phyloP scores from a whole-genome alignment of 2,113 vertebrate genomes.

The Rhegmatorhina hoffmannsi region DNA sequence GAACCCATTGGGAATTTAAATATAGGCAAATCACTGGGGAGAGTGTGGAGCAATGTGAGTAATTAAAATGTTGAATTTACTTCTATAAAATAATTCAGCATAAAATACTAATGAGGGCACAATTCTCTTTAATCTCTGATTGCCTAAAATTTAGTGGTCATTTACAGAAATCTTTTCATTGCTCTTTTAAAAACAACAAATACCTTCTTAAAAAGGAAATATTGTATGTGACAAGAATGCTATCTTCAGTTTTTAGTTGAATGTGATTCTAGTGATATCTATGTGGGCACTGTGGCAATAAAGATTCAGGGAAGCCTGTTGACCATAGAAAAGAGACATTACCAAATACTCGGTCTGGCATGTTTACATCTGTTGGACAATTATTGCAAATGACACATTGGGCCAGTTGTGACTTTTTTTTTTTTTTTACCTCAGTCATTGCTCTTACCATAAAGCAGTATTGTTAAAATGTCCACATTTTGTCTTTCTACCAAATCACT shows the following conservation, averaged over 20 bases:
- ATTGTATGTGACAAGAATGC: background rate
- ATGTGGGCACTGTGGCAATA: background rate
- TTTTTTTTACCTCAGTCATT: background rate
- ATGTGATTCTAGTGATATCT: background rate
- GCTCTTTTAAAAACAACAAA: background rate
- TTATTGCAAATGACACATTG: background rate
- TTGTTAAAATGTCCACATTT: background rate
- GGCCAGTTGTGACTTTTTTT: background rate
- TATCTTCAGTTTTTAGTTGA: background rate
- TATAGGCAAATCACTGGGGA: background rate
- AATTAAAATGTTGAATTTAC: conserved; percentile 25
- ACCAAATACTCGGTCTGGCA: background rate
- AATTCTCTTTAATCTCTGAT: background rate
- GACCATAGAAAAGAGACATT: background rate
- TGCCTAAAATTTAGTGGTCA: background rate
- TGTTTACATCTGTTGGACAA: background rate
- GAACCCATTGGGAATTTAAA: background rate
- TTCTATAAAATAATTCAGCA: background rate
- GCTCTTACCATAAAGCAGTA: background rate
- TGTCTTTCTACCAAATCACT: background rate
- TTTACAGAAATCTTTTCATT: background rate
- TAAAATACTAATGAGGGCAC: background rate
- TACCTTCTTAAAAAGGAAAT: background rate
- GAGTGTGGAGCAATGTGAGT: background rate
- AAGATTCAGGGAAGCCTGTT: background rate